Percentiles rank a stretch among this genome's conserved stretches.
Conservation (phyloP, 2,113 vertebrate genomes). For the Atrichornis clamosus region DNA sequence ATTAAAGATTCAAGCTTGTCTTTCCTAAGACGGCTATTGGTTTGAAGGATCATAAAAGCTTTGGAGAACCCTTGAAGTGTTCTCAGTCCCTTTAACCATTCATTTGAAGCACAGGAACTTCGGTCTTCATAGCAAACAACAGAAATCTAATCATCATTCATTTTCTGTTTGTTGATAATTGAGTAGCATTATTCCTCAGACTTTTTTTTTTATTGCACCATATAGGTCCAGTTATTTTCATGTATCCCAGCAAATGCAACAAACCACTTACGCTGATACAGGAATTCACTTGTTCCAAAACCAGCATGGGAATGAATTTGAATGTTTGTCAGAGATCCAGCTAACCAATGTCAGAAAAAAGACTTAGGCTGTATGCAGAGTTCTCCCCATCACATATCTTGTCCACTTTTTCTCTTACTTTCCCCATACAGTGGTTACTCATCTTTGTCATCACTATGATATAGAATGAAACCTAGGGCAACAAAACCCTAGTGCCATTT, state of each 20-base stretch:
- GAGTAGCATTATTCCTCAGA: not conserved
- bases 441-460: not conserved
- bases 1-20: not conserved
- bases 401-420: not conserved
- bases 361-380: not conserved
- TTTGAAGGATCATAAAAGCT: not conserved
- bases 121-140: not conserved
- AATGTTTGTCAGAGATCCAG: not conserved
- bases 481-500: not conserved
- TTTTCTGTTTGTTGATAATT: not conserved
- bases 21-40: not conserved
- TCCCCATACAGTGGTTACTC: not conserved
- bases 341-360: not conserved
- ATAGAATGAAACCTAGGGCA: not conserved
- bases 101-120: not conserved
- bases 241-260: not conserved
- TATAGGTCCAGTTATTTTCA: not conserved
- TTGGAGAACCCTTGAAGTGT: not conserved
- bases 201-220: not conserved
- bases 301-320: not conserved
- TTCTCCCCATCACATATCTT: not conserved
- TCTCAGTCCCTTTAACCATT: not conserved
- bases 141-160: not conserved
- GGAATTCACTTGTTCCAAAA: not conserved
- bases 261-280: not conserved